Conservation (phyloP, 2,113 vertebrate genomes). For the Callopanchax toddi region DNA sequence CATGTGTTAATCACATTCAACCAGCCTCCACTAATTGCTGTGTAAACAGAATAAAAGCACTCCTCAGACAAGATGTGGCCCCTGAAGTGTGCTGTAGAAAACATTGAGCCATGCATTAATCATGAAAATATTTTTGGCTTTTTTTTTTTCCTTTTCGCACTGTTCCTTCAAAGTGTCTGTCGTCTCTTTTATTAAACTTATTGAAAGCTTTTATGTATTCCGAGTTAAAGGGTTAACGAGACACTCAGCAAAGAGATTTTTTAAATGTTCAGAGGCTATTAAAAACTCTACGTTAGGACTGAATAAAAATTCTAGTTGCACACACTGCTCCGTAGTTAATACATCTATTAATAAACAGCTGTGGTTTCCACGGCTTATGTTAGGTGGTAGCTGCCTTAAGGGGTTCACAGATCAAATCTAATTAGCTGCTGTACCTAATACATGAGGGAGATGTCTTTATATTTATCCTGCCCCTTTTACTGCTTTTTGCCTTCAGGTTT, state of each 20-base stretch:
- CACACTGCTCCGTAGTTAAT: conserved; percentile 46
- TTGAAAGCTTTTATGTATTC: neutral
- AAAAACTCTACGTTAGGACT: neutral
- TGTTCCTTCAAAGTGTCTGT: conserved; percentile 29
- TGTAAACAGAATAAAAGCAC: conserved; percentile 28
- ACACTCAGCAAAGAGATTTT: neutral
- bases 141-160: neutral
- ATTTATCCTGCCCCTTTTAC: conserved; percentile 61
- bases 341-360: conserved; percentile 55
- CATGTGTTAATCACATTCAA: conserved; percentile 43
- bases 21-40: conserved; percentile 43
- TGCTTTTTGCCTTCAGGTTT: conserved; percentile 60
- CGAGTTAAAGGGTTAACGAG: conserved; percentile 18
- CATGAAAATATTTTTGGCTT: conserved; percentile 34
- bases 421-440: conserved; percentile 62
- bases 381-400: conserved; percentile 46
- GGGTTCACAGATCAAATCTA: conserved; percentile 69
- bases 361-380: conserved; percentile 42
- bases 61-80: conserved; percentile 29
- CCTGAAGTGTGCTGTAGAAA: conserved; percentile 29
- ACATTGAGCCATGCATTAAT: conserved; percentile 49
- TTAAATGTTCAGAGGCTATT: conserved; percentile 10
- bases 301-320: conserved; percentile 27
- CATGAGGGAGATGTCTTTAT: conserved; percentile 65
- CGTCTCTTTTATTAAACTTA: conserved; percentile 12